Base-by-base conservation (phyloP, 1,140 invertebrate genomes). In the Olivierus martensii region DNA sequence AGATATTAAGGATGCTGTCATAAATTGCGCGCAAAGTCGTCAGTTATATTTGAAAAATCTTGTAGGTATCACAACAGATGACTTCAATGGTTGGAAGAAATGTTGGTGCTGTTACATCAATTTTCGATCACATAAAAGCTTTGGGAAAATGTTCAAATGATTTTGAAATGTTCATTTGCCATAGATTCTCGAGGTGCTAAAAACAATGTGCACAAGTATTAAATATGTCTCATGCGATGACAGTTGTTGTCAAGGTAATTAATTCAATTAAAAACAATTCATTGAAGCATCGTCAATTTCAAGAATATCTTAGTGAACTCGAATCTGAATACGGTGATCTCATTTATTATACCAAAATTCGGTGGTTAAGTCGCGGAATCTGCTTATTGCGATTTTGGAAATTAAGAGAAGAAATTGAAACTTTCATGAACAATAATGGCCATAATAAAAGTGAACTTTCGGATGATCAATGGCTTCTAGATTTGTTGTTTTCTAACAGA, bases 151-250 rank as follows among this genome's bases (percentile, higher is more conserved):
- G 42, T 44, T 44, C 42, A 44, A 44, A 48, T 17, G 41, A 28
- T 35, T 36, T 6, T 37, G 44, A 55, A 46, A 51, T 49, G 17
- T 53, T 62, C 46, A 59, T 54, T 47, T 58, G 58, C 47, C 66
- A 66, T 54, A 65, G 62, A 52, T 62, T 67, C 39, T 65, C 66
- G 52, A 62, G 65, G 54, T 65, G 65, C 52, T 55, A 66, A 51
- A 51, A 51, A 47, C 52, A 66, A 15, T 55, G 56, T 56, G 51
- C 43, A 18, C 52, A 65, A 63, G 57, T 44, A 48, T 11, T 57
- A 61, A 60, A 53, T 58, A 48, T 56, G 54, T 52, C 51, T 59
- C 67, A 46, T 49, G 56, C 52, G 50, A 66, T 67, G 59, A 45
- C 54, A 46, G 53, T 60, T 14, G 60, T 64, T 51, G 53, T 67